Base-by-base conservation (phyloP, 2,888 invertebrate genomes). In the Selenia dentaria region DNA sequence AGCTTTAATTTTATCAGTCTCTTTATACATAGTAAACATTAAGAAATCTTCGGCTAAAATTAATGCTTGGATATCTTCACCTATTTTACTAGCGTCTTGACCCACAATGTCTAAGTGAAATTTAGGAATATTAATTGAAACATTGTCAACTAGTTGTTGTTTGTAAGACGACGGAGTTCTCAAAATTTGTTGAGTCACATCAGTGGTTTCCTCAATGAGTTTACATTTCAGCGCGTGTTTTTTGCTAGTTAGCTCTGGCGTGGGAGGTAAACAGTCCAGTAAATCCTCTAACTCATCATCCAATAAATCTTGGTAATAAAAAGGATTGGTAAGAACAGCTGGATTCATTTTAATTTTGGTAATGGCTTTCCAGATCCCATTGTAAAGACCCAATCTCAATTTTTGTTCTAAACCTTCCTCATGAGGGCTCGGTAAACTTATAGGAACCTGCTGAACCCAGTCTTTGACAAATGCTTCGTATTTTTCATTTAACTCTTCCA, bases 221-320 rank as follows among this genome's bases (percentile, higher is more conserved):
- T 78, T 53, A 2, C 57, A 57, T 66, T 83, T 87, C 2, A 85
- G 38, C 1, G 32, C 6, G 31, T 67, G 59, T 44, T 71, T 77
- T 25, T 59, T 65, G 0, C 53, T 38, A 3, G 43, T 40, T 4
- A 88, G 53, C 32, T 79, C 78, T 13, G 54, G 29, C 3, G 73
- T 65, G 51, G 78, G 66, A 6, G 85, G 82, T 32, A 87, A 56
- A 14, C 51, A 51, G 36, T 62, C 52, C 2, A 88, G 43, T 27
- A 89, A 54, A 6, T 67, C 64, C 52, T 83, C 86, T 8, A 87
- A 58, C 48, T 84, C 84, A 25, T 81, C 70, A 29, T 80, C 82
- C 13, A 89, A 63, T 2, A 70, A 51, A 42, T 83, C 80, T 62
- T 81, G 73, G 34, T 70, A 82, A 38, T 73, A 67, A 53, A 77